Evolutionary conservation across 2,797 vertebrate species (phyloP).

Genomic region (Luscinia megarhynchos): DNA sequence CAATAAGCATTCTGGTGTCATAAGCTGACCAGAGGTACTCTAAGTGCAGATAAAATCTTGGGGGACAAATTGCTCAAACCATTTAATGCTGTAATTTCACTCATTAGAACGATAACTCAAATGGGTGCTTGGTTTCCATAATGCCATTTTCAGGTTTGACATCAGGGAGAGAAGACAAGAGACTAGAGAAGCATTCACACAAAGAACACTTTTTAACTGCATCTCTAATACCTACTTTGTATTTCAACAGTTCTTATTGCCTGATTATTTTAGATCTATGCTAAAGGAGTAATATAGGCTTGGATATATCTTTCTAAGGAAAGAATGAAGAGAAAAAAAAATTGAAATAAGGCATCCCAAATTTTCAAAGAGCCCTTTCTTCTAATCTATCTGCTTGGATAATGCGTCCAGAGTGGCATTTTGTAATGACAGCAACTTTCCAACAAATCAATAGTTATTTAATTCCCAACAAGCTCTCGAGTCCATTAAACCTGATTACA

Average conservation of each 20-base stretch:
- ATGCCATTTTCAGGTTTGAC: not conserved
- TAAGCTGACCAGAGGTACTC: not conserved
- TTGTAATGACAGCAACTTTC: slow-evolving; percentile 92
- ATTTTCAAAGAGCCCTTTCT: slow-evolving; percentile 76
- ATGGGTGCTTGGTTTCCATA: not conserved
- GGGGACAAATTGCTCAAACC: not conserved
- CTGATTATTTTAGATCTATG: not conserved
- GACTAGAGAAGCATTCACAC: not conserved
- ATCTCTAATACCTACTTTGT: not conserved
- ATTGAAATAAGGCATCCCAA: slow-evolving; percentile 54
- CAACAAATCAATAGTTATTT: slow-evolving; percentile 94
- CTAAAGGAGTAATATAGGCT: not conserved
- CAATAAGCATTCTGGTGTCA: not conserved
- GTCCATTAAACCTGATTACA: slow-evolving; percentile 94
- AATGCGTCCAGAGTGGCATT: slow-evolving; percentile 88
- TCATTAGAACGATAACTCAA: not conserved
- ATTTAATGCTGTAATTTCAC: not conserved
- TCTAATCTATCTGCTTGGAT: slow-evolving; percentile 85
- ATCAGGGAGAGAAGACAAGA: not conserved
- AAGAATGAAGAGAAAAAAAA: not conserved
- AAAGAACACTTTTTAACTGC: not conserved
- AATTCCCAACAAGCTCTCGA: slow-evolving; percentile 91
- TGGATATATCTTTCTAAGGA: not conserved
- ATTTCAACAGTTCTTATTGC: not conserved
- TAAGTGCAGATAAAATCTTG: not conserved